These are phyloP conservation scores for Peromyscus californicus DNA, from an alignment of 2,113 vertebrate species.

Conservation along the genomic window DNA sequence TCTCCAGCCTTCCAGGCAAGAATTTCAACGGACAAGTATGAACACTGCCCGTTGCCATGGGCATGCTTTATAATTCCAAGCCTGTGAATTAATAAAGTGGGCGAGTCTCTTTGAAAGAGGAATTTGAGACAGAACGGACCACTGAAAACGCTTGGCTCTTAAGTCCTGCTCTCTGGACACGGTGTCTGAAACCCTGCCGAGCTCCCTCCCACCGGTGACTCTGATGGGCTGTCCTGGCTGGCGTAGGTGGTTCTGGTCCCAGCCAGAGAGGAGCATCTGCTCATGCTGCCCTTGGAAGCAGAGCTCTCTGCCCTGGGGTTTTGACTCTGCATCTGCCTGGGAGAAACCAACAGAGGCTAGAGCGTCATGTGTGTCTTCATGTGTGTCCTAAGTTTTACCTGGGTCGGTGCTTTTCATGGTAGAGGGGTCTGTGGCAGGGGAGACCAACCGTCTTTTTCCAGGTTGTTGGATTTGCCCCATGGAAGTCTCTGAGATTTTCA, in stretches of 20 bases:
- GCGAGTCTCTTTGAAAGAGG: background rate
- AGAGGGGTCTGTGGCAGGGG: background rate
- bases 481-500: background rate
- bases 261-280: background rate
- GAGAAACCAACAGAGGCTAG: background rate
- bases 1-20: background rate
- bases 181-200: background rate
- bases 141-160: background rate
- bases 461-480: background rate
- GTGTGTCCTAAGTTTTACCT: too few species aligned
- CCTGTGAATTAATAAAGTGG: background rate
- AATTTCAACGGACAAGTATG: background rate
- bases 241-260: accelerated
- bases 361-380: background rate
- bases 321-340: background rate
- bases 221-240: background rate
- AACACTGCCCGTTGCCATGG: background rate
- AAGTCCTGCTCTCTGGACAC: background rate
- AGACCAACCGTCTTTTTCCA: background rate
- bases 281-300: too few species aligned
- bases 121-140: background rate
- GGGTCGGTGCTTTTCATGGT: accelerated
- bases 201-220: accelerated
- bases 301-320: background rate
- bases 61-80: background rate